Conservation (phyloP, 1,140 invertebrate species). For the Zaprionus taronus region DNA sequence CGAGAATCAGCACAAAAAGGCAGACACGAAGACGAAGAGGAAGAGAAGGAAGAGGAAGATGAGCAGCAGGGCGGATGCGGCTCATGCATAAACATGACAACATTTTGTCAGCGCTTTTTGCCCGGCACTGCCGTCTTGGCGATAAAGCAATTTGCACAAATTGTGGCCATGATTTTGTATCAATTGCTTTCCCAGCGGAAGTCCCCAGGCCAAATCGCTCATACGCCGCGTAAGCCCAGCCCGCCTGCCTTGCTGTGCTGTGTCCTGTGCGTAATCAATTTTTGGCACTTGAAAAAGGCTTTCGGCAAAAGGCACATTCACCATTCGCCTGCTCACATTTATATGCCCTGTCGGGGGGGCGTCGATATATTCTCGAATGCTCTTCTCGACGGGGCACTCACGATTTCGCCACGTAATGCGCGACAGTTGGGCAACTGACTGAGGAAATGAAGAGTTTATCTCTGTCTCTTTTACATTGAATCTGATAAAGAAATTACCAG, state of each 20-base stretch:
- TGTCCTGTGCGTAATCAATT: slow-evolving; percentile 33
- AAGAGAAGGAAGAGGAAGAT: neutral
- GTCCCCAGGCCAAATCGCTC: slow-evolving; percentile 41
- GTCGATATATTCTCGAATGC: slow-evolving; percentile 3
- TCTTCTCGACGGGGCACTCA: neutral
- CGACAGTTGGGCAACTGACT: neutral
- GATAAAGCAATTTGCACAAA: slow-evolving; percentile 67
- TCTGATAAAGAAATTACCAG: neutral
- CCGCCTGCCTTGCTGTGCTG: too few species aligned
- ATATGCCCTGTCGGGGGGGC: slow-evolving; percentile 5
- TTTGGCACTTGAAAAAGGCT: slow-evolving; percentile 31
- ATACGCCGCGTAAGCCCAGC: slow-evolving; percentile 42
- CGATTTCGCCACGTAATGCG: neutral
- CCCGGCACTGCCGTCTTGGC: slow-evolving; percentile 11
- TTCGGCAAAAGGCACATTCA: slow-evolving; percentile 14
- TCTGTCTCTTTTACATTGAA: neutral
- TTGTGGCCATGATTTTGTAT: slow-evolving; percentile 75
- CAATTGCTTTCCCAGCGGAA: slow-evolving; percentile 55
- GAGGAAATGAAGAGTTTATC: neutral
- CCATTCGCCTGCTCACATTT: slow-evolving; percentile 14
- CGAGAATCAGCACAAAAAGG: neutral
- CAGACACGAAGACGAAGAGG: neutral
- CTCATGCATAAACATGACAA: slow-evolving; percentile 77
- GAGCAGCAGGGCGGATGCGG: neutral
- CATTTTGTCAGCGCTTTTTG: slow-evolving; percentile 58